Evolutionary conservation across 2,113 vertebrate species (phyloP), one percentile per base, ranked within the genome.

Genomic region (Engystomops pustulosus): DNA sequence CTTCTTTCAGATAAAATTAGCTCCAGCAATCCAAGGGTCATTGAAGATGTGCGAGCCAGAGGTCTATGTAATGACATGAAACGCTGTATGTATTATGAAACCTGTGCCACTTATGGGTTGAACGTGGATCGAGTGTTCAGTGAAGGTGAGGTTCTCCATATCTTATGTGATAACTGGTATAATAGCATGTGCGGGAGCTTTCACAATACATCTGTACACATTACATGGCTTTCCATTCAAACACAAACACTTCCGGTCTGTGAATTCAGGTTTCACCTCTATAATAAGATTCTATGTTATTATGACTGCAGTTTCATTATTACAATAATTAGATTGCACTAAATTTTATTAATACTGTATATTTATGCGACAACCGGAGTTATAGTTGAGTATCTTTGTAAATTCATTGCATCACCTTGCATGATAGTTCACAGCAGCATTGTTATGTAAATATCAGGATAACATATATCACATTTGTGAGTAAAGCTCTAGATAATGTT

Each of bases 71-170:
- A 92, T 0, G 97, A 96, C 17, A 94, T 95, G 87, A 94, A 91
- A 6, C 94, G 96, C 58, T 98, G 96, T 32, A 92, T 95, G 82
- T 99, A 98, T 87, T 98, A 97, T 0, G 97, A 99, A 92, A 99
- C 97, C 23, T 99, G 97, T 0, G 97, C 97, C 27, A 99, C 97
- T 2, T 99, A 99, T 0, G 97, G 97, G 15, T 96, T 98, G 88
- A 98, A 99, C 0, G 96, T 99, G 0, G 97, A 98, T 41, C 87
- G 97, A 15, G 96, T 98, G 85, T 99, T 99, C 90, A 92, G 91
- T 2, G 97, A 99, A 89, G 96, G 96, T 98, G 79, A 94, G 85
- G 62, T 34, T 3, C 32, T 38, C 23, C 38, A 20, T 67, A 25
- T 65, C 15, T 17, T 60, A 0, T 30, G 3, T 36, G 30, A 9